phyloP scores from a whole-genome alignment of 2,888 invertebrate species.

The Junonia oenone region DNA sequence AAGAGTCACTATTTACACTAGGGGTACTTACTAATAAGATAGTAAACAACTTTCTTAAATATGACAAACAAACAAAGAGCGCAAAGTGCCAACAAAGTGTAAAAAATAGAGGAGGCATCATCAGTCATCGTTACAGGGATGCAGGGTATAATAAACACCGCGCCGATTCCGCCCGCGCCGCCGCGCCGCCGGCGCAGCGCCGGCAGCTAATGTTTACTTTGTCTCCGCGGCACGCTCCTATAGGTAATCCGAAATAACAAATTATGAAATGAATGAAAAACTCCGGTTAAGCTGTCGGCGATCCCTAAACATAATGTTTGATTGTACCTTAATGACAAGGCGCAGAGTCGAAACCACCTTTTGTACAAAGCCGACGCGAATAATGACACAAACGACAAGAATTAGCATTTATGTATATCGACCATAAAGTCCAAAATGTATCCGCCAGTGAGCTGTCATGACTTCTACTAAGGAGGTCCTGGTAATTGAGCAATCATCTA shows the following conservation, averaged over 20 bases:
- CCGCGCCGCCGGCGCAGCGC: constrained; percentile 40
- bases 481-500: constrained; percentile 79
- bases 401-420: constrained; percentile 54
- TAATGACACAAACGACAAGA: constrained; percentile 51
- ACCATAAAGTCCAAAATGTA: constrained; percentile 60
- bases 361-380: constrained; percentile 69
- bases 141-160: constrained; percentile 7
- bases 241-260: constrained; percentile 68
- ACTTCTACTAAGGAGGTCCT: constrained; percentile 77
- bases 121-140: constrained; percentile 28
- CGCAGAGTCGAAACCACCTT: constrained; percentile 68
- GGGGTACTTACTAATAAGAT: too few species aligned
- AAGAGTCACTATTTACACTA: too few species aligned
- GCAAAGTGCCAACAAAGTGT: constrained; percentile 28
- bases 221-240: constrained; percentile 67
- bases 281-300: constrained; percentile 76
- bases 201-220: constrained; percentile 67
- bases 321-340: constrained; percentile 78
- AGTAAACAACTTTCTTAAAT: background rate
- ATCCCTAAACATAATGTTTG: constrained; percentile 78
- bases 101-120: constrained; percentile 29
- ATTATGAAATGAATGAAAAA: constrained; percentile 77
- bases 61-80: constrained; percentile 23
- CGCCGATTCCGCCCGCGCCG: constrained; percentile 21
- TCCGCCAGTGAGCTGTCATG: constrained; percentile 48